Evolutionary conservation across 2,797 vertebrate species (phyloP).

Genomic region (Ara ararauna): DNA sequence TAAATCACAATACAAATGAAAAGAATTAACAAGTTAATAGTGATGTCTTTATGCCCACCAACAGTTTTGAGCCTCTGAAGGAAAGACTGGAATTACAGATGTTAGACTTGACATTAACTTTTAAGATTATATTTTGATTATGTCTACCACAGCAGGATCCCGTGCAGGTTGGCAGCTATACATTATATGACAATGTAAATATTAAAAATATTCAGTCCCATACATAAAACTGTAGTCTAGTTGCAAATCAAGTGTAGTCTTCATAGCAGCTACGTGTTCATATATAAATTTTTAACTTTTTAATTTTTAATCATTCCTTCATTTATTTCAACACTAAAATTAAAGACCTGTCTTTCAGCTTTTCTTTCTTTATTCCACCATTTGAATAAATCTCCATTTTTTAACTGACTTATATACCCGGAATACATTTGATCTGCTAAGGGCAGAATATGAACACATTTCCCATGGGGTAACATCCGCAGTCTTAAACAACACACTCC

Average conservation of each 20-base stretch:
- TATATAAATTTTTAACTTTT: not conserved
- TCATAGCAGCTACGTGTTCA: not conserved
- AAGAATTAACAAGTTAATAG: not conserved
- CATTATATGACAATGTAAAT: not conserved
- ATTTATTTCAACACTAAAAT: not conserved
- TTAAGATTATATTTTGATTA: conserved; percentile 25
- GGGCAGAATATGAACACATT: not conserved
- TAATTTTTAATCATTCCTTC: not conserved
- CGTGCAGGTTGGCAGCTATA: not conserved
- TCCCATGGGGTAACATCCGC: not conserved
- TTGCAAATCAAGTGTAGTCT: not conserved
- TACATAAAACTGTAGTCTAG: not conserved
- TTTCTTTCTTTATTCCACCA: not conserved
- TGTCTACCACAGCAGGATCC: not conserved
- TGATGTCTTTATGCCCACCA: not conserved
- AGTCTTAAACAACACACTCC: not conserved
- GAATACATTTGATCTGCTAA: not conserved
- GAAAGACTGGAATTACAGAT: not conserved
- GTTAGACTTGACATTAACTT: conserved; percentile 21
- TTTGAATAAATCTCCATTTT: conserved; percentile 1
- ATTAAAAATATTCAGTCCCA: not conserved
- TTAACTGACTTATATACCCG: not conserved
- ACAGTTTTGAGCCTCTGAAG: not conserved
- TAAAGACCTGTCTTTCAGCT: not conserved
- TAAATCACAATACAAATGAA: not conserved